A percentile compares a stretch with the other conserved stretches of the same genome.
Evolutionary conservation across 2,113 vertebrate species (phyloP).

Genomic region (Bothrops jararaca): DNA sequence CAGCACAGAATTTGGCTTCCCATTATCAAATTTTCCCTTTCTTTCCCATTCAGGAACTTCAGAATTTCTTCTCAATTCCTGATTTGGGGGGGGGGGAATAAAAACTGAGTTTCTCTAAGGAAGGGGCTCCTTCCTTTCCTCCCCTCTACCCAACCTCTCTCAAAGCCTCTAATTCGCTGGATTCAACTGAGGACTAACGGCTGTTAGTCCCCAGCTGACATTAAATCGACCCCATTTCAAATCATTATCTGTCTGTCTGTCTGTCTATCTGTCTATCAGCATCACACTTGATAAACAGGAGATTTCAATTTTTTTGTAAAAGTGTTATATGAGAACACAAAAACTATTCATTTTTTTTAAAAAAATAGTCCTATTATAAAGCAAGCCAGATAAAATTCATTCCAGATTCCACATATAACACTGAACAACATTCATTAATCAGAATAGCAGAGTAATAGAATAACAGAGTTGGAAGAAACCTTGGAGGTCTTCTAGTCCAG

Average conservation of each 20-base stretch:
- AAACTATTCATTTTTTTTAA: not conserved
- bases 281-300: not conserved
- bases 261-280: not conserved
- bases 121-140: too few relatives aligned
- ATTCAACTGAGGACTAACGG: too few relatives aligned
- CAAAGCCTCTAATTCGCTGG: too few relatives aligned
- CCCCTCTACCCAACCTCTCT: too few relatives aligned
- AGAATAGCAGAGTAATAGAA: not conserved
- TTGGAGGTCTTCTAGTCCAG: not conserved
- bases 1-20: too few relatives aligned
- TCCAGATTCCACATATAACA: not conserved
- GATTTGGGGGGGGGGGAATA: too few relatives aligned
- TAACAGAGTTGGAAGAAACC: not conserved
- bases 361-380: not conserved
- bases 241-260: not conserved
- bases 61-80: too few relatives aligned
- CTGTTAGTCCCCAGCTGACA: too few relatives aligned
- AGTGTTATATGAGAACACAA: not conserved
- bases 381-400: not conserved
- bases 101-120: too few relatives aligned
- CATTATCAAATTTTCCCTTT: too few relatives aligned
- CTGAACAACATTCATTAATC: not conserved
- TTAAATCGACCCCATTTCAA: too few relatives aligned
- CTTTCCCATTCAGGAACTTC: too few relatives aligned
- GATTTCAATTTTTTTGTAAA: not conserved